phyloP scores from a whole-genome alignment of 2,888 invertebrate genomes.

The Malthinus seriepunctatus region DNA sequence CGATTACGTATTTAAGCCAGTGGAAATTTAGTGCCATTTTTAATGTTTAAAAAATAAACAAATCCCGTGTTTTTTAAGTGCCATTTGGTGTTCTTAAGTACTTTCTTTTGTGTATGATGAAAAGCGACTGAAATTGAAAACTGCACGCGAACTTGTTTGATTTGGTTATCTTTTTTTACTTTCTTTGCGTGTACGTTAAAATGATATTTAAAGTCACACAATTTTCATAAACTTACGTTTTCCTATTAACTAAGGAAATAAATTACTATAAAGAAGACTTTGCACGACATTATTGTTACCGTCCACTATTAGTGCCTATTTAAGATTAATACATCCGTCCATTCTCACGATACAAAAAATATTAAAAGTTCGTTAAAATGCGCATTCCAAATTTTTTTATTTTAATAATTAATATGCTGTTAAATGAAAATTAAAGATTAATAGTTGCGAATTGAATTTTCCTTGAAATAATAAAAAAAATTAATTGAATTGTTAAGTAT shows the following conservation, averaged over 20 bases:
- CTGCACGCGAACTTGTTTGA: constrained; percentile 16
- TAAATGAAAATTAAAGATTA: no score
- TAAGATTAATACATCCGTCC: constrained; percentile 21
- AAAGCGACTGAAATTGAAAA: constrained; percentile 10
- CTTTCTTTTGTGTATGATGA: neutral
- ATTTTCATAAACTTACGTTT: constrained; percentile 24
- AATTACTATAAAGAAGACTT: constrained; percentile 8
- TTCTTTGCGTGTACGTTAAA: constrained; percentile 15
- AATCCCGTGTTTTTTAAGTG: neutral
- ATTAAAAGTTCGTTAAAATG: neutral
- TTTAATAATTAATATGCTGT: no score
- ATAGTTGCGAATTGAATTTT: no score
- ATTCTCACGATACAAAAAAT: constrained; percentile 4
- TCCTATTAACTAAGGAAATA: constrained; percentile 21
- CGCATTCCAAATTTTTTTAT: no score
- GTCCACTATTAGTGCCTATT: constrained; percentile 24
- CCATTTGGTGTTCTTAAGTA: neutral
- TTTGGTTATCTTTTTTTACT: constrained; percentile 2
- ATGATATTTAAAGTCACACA: constrained; percentile 12
- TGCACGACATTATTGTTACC: constrained; percentile 22
- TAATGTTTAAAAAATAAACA: neutral
- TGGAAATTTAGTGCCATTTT: constrained; percentile 3
- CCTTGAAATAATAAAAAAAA: neutral
- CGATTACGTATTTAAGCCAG: no score
- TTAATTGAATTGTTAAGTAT: constrained; percentile 1